Evolutionary conservation across 2,888 invertebrate species (phyloP).

Genomic region (Meteorus colon): DNA sequence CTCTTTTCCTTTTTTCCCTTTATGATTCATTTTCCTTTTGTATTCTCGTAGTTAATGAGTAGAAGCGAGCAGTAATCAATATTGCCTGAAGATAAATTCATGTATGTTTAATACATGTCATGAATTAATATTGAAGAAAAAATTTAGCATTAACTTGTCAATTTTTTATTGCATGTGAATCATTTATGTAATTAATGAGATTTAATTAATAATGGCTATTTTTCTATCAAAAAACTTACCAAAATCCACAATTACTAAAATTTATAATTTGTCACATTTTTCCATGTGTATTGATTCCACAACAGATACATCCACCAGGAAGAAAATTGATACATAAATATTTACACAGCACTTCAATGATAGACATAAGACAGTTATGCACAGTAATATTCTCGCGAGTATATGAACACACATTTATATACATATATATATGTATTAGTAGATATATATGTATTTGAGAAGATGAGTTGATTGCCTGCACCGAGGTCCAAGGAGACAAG

Average conservation of each 20-base stretch:
- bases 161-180: too few relatives aligned
- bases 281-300: constrained; percentile 5
- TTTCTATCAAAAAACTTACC: too few relatives aligned
- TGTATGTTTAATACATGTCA: too few relatives aligned
- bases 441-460: constrained; percentile 54
- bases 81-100: too few relatives aligned
- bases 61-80: too few relatives aligned
- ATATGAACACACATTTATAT: constrained; percentile 6
- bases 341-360: background rate
- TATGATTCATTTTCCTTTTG: constrained; percentile 59
- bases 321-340: constrained; percentile 23
- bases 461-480: constrained; percentile 69
- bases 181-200: too few relatives aligned
- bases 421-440: constrained; percentile 12
- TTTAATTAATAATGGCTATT: too few relatives aligned
- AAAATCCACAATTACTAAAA: too few relatives aligned
- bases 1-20: constrained; percentile 10
- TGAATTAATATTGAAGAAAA: too few relatives aligned
- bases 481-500: constrained; percentile 58
- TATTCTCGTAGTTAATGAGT: constrained; percentile 59
- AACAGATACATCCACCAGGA: background rate
- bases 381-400: background rate
- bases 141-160: too few relatives aligned
- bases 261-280: too few relatives aligned
- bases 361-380: constrained; percentile 3